Evolutionary conservation across 53 echinoderm and acorn worm genomes (phyloP), one percentile per base, ranked within the genome.

Genomic region (Stichopus horrens): DNA sequence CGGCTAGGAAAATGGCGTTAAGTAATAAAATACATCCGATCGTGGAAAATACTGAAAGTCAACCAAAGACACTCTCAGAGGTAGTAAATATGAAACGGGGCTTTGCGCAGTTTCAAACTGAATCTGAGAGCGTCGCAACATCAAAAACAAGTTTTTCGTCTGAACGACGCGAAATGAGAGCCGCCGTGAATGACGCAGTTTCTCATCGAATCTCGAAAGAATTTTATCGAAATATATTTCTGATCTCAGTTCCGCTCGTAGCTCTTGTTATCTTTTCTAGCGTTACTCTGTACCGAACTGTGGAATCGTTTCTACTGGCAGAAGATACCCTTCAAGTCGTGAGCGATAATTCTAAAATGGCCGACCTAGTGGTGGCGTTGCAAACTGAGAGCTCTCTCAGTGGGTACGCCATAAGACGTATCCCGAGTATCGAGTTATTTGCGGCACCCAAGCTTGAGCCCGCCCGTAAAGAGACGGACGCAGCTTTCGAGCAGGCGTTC

Each of bases 371-470:
- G 14, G 68, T 11, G 2, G 37, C 89, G 14, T 55, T 92, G 53
- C 92, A 92, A 57, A 86, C 63, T 52, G 92, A 92, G 86, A 86
- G 92, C 8, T 90, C 90, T 1, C 16, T 92, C 59, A 89, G 86
- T 5, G 90, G 79, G 9, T 90, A 83, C 5, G 67, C 53, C 23
- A 67, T 92, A 11, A 92, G 92, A 13, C 63, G 63, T 63, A 63
- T 63, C 63, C 63, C 63, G 0, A 16, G 7, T 10, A 63, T 63
- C 10, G 63, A 63, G 63, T 13, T 63, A 63, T 63, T 63, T 63
- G 63, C 63, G 5, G 16, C 63, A 5, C 63, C 63, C 10, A 63
- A 7, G 8, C 63, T 89, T 11, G 53, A 21, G 52, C 77, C 52
- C 7, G 54, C 57, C 4, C 81, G 86, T 13, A 58, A 59, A 10